A percentile compares a stretch with the other conserved stretches of the same genome.
Evolutionary conservation across 2,797 vertebrate genomes (phyloP).

Genomic region (Spizella passerina): DNA sequence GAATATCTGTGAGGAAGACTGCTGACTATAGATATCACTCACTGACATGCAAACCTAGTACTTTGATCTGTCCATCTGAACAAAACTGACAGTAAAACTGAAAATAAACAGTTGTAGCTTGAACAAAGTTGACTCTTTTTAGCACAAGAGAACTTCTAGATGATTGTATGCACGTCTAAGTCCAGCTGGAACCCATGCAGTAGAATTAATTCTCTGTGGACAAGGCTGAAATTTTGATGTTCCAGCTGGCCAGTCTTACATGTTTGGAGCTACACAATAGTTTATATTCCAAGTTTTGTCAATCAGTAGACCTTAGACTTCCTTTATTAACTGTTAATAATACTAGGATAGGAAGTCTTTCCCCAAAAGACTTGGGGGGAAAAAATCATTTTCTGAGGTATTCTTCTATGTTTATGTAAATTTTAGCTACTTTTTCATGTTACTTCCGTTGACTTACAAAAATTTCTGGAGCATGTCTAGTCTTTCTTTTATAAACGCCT

Average conservation of each 20-base stretch:
- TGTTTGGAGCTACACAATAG: not conserved
- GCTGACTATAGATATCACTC: not conserved
- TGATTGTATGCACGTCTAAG: fast-evolving
- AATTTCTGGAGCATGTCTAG: not conserved
- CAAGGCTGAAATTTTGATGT: not conserved
- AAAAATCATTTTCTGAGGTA: not conserved
- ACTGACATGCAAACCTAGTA: not conserved
- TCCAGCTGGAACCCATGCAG: not conserved
- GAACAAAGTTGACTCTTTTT: not conserved
- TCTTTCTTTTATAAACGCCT: not conserved
- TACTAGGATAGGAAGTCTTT: not conserved
- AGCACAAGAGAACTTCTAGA: not conserved
- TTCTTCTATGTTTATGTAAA: not conserved
- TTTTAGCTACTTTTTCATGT: not conserved
- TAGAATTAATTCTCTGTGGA: not conserved
- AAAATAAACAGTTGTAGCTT: not conserved
- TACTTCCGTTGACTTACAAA: not conserved
- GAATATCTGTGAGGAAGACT: not conserved
- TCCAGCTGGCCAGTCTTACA: not conserved
- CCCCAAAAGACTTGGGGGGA: not conserved
- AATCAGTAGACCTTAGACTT: not conserved
- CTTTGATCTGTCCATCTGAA: not conserved
- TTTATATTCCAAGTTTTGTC: not conserved
- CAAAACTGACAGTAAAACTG: not conserved
- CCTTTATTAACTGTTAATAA: not conserved